A percentile compares a stretch with the other conserved stretches of the same genome.
Evolutionary conservation across 2,113 vertebrate species (phyloP).

Genomic region (Trogon melanurus): DNA sequence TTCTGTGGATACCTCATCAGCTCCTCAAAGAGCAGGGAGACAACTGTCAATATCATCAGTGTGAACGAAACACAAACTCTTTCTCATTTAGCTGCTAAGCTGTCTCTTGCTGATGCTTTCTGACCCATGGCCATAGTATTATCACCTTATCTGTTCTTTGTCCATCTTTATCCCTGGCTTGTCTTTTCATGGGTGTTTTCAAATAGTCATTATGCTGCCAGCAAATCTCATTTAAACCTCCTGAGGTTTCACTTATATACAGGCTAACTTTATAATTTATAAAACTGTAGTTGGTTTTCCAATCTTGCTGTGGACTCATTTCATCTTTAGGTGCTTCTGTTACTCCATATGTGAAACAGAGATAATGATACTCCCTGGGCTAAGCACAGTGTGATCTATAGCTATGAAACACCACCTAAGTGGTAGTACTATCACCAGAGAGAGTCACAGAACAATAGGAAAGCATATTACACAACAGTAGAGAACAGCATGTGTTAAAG

Average conservation of each 20-base stretch:
- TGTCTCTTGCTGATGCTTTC: neutral
- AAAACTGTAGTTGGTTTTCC: neutral
- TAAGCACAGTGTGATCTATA: slow-evolving; percentile 16
- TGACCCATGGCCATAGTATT: neutral
- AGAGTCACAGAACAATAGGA: neutral
- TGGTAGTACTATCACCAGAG: slow-evolving; percentile 13
- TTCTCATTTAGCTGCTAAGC: neutral
- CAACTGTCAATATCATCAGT: neutral
- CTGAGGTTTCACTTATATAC: neutral
- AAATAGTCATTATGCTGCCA: neutral
- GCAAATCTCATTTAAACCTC: neutral
- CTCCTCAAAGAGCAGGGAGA: neutral
- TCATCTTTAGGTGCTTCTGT: slow-evolving; percentile 13
- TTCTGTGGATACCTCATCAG: neutral
- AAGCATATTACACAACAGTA: slow-evolving; percentile 23
- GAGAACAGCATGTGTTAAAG: slow-evolving; percentile 40
- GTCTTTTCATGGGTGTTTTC: neutral
- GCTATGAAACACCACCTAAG: slow-evolving; percentile 26
- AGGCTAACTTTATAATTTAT: neutral
- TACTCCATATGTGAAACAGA: slow-evolving; percentile 27
- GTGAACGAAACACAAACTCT: neutral
- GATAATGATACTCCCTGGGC: slow-evolving; percentile 36
- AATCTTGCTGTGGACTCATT: neutral
- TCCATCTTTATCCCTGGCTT: neutral
- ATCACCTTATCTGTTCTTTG: neutral